Percentiles rank a stretch among this genome's conserved stretches.
Conservation (phyloP, 2,888 invertebrate genomes). For the Dasysyrphus tricinctus region DNA sequence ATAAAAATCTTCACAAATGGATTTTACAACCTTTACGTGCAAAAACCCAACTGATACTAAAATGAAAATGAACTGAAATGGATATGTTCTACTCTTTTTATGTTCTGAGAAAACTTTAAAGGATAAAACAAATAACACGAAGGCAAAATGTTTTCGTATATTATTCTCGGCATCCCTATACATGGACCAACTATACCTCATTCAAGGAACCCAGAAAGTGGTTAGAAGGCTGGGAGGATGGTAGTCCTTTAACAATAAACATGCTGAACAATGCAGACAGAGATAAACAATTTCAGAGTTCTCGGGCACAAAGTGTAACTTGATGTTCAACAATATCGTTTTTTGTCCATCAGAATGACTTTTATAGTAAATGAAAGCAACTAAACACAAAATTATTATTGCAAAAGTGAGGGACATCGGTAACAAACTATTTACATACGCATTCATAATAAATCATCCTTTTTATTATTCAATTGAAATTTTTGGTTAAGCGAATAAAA, state of each 20-base stretch:
- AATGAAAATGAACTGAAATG: background rate
- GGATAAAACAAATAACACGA: conserved; percentile 9
- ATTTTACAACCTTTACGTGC: background rate
- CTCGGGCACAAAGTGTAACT: background rate
- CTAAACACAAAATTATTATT: background rate
- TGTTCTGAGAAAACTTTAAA: conserved; percentile 7
- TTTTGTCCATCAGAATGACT: background rate
- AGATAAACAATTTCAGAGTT: background rate
- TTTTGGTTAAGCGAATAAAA: background rate
- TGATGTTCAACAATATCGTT: background rate
- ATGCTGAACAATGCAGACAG: background rate
- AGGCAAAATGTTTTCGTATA: background rate
- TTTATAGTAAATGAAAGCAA: background rate
- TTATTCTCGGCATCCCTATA: background rate
- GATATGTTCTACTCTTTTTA: background rate
- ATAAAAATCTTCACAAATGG: background rate
- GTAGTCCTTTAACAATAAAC: background rate
- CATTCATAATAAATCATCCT: conserved; percentile 6
- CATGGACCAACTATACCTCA: background rate
- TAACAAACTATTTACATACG: background rate
- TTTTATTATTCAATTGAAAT: background rate
- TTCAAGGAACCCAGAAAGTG: background rate
- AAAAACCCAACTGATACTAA: background rate
- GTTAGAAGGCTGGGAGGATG: background rate
- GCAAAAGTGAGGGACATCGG: background rate